phyloP scores from a whole-genome alignment of 2,888 invertebrate species.

The Stenolophus ochropezus region DNA sequence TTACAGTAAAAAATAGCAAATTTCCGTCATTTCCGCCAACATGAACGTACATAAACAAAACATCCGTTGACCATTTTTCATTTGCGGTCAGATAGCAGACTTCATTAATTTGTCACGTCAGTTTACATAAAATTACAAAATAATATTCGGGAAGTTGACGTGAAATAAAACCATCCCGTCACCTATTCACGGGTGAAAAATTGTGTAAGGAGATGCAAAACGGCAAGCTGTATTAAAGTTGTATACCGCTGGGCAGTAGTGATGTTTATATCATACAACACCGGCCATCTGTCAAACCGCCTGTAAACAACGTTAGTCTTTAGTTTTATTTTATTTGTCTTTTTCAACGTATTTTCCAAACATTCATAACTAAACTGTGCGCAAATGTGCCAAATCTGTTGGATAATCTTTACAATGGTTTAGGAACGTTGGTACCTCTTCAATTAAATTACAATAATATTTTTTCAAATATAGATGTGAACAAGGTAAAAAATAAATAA shows the following conservation, averaged over 20 bases:
- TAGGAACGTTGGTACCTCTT: too few species aligned
- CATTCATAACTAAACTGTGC: too few species aligned
- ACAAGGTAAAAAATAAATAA: too few species aligned
- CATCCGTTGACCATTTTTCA: background rate
- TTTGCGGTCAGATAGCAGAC: background rate
- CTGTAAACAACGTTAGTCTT: conserved; percentile 5
- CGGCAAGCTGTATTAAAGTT: conserved; percentile 19
- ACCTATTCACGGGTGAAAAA: conserved; percentile 14
- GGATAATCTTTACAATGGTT: too few species aligned
- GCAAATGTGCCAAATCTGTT: too few species aligned
- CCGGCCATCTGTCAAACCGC: conserved; percentile 19
- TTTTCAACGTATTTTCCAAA: too few species aligned
- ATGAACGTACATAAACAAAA: background rate
- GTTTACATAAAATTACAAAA: conserved; percentile 33
- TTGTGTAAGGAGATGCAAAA: background rate
- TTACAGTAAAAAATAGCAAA: too few species aligned
- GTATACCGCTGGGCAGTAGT: conserved; percentile 11
- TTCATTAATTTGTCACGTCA: conserved; percentile 40
- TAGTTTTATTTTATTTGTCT: conserved; percentile 10
- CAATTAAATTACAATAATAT: too few species aligned
- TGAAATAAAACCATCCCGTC: background rate
- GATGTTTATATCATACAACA: conserved; percentile 8
- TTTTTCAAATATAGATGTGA: too few species aligned
- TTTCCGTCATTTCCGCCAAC: background rate
- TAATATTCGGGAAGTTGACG: conserved; percentile 27